Evolutionary conservation across 2,888 invertebrate genomes (phyloP), one percentile per base, ranked within the genome.

Genomic region (Buathra laborator): DNA sequence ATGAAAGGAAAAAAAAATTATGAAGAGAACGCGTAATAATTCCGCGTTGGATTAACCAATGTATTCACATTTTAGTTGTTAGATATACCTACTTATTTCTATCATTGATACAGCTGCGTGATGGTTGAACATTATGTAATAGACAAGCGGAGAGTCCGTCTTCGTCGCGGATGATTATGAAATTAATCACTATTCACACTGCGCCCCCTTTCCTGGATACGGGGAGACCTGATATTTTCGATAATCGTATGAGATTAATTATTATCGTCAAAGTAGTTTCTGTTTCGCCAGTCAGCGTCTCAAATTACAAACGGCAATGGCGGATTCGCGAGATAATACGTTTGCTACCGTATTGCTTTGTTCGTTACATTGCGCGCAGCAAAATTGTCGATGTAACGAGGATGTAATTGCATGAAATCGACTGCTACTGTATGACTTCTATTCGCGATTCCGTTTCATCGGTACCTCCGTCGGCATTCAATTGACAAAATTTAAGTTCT

Each of bases 71-170:
- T 71, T 43, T n/a, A 37, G 29, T 10, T 37, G 37, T 32, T 62
- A 29, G n/a, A 51, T 24, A 37, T 32, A 12, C 32, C 1, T n/a
- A 37, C 7, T 56, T 67, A 43, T 9, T 29, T 59, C 66, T 7
- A 67, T 59, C 66, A 24, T 83, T 74, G 72, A 74, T 68, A 67
- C 78, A 78, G 72, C 68, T 78, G 83, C 19, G 43, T 72, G 44
- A 19, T 62, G 59, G 19, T 51, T 14, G 29, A 32, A 32, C 5
- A 64, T 83, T 77, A 51, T 67, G 72, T 51, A 68, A 78, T 19
- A 7, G 37, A 72, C 56, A 66, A 56, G 77, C 48, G 9, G 44
- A 2, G 24, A 43, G 19, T 70, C 64, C 37, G 43, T 53, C 66
- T 32, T 32, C 46, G 56, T 64, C 53, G 24, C 66, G 64, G 62